Percentiles rank a stretch among this genome's conserved stretches.
Conservation (phyloP, 2,888 invertebrate species). For the Amphimallon solstitiale region DNA sequence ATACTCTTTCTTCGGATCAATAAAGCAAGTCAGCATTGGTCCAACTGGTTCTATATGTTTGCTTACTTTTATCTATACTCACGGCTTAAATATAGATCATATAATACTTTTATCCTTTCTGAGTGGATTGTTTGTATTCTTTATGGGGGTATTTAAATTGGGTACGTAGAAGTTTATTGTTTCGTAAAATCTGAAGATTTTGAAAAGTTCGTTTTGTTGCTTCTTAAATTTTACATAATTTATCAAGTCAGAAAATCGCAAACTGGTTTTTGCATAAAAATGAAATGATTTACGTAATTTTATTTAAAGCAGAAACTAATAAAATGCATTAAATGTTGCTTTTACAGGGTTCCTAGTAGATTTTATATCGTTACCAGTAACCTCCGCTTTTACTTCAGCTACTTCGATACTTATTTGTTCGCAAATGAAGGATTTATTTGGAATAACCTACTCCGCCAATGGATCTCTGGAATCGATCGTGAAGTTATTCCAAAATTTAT, state of each 20-base stretch:
- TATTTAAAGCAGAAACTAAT: too few relatives aligned
- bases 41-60: constrained; percentile 94
- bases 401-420: constrained; percentile 81
- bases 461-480: constrained; percentile 72
- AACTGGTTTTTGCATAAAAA: too few relatives aligned
- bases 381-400: constrained; percentile 86
- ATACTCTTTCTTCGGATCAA: constrained; percentile 88
- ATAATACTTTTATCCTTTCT: constrained; percentile 81
- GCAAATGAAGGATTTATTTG: constrained; percentile 80
- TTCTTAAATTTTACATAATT: too few relatives aligned
- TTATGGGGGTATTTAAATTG: constrained; percentile 84
- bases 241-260: too few relatives aligned
- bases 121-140: constrained; percentile 78
- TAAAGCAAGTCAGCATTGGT: constrained; percentile 87
- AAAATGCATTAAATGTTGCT: too few relatives aligned
- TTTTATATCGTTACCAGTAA: constrained; percentile 84
- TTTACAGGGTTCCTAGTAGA: constrained; percentile 82
- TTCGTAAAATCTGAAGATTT: too few relatives aligned
- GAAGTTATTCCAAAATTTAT: constrained; percentile 64
- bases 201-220: too few relatives aligned
- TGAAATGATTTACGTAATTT: too few relatives aligned
- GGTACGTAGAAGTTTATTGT: too few relatives aligned
- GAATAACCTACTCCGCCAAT: constrained; percentile 74
- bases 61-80: constrained; percentile 79
- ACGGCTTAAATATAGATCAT: constrained; percentile 75